Conservation (phyloP, 1,140 invertebrate species). For the Dendrolimus kikuchii region DNA sequence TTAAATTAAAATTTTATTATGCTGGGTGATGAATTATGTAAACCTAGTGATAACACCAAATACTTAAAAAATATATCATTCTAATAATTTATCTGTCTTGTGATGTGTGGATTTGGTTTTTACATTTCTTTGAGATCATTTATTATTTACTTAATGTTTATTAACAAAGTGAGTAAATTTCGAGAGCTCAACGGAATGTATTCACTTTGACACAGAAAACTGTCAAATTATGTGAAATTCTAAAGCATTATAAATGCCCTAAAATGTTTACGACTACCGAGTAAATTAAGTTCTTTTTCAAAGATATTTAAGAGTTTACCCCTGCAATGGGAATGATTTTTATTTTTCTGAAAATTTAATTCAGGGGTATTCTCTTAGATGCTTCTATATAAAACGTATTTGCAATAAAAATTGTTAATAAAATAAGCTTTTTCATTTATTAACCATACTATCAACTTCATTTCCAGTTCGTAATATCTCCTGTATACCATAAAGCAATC, state of each 20-base stretch:
- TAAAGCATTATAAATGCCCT: constrained; percentile 57
- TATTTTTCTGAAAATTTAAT: constrained; percentile 7
- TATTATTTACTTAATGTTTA: constrained; percentile 12
- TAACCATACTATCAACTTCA: constrained; percentile 4
- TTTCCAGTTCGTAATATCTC: too few species aligned
- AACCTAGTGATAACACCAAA: constrained; percentile 37
- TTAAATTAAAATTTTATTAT: too few species aligned
- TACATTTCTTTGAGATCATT: constrained; percentile 46
- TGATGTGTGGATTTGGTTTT: constrained; percentile 30
- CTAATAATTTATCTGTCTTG: neutral
- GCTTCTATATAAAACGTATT: constrained; percentile 36
- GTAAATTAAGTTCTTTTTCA: constrained; percentile 8
- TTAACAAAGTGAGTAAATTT: constrained; percentile 41
- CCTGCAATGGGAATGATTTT: constrained; percentile 15
- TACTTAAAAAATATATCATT: constrained; percentile 8
- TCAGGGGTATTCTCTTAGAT: constrained; percentile 48
- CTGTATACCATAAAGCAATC: neutral
- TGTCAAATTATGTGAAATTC: constrained; percentile 23
- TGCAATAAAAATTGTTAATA: constrained; percentile 62
- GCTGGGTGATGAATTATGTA: constrained; percentile 12
- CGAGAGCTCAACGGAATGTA: constrained; percentile 21
- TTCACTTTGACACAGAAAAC: constrained; percentile 35
- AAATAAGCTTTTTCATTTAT: constrained; percentile 17
- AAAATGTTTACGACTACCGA: constrained; percentile 28
- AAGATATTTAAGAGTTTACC: constrained; percentile 46